Evolutionary conservation across 2,888 invertebrate species (phyloP).

Genomic region (Leptinotarsa haldemani): DNA sequence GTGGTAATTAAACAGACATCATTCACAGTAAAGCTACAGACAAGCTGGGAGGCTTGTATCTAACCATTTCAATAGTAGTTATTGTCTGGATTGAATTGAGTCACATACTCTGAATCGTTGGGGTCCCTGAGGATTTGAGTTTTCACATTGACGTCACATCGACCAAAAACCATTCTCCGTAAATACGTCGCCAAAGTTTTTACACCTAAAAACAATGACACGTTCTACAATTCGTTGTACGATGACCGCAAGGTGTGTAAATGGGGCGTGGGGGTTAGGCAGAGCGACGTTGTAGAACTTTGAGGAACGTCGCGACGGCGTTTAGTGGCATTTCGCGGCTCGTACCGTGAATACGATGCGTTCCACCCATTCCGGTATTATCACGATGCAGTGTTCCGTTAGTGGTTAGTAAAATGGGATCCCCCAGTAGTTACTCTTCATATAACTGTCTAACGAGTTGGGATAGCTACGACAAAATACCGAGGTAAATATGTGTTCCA

Average conservation of each 20-base stretch:
- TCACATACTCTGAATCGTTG: too few species aligned
- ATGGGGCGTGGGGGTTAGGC: constrained; percentile 13
- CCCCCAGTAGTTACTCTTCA: constrained; percentile 85
- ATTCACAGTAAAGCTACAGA: too few species aligned
- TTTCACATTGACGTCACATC: too few species aligned
- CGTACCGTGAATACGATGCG: constrained; percentile 49
- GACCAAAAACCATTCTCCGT: background rate
- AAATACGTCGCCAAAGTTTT: background rate
- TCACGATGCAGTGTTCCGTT: constrained; percentile 36
- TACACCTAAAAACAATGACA: background rate
- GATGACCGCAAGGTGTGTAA: constrained; percentile 13
- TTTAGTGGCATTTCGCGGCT: constrained; percentile 61
- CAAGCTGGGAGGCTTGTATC: too few species aligned
- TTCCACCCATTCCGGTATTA: constrained; percentile 25
- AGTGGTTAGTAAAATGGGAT: constrained; percentile 67
- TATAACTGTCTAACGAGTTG: constrained; percentile 90
- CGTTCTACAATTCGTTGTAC: background rate
- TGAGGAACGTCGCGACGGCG: constrained; percentile 17
- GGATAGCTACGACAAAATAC: constrained; percentile 92
- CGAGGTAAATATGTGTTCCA: constrained; percentile 73
- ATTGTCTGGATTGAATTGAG: background rate
- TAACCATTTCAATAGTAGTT: too few species aligned
- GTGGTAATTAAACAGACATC: too few species aligned
- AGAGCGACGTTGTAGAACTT: constrained; percentile 11
- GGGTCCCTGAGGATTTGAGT: too few species aligned